Conservation (phyloP, 2,797 vertebrate species). For the Tiaroga cobitis region DNA sequence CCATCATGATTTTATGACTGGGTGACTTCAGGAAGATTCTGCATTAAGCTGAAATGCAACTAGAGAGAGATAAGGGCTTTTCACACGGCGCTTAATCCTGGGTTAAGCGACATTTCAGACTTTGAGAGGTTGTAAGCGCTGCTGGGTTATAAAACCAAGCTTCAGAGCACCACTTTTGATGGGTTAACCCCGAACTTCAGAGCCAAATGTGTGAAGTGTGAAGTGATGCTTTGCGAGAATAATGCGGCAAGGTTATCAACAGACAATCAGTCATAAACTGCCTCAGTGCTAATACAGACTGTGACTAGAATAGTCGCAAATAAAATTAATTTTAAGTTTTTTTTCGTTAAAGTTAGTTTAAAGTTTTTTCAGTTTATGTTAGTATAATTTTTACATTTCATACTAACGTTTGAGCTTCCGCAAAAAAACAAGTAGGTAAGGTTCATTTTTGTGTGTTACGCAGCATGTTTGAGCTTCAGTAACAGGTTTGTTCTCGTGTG, state of each 20-base stretch:
- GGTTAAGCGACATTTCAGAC: neutral
- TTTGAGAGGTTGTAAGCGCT: neutral
- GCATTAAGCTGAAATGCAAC: neutral
- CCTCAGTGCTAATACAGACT: neutral
- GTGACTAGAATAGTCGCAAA: neutral
- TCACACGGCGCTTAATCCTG: neutral
- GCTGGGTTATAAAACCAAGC: neutral
- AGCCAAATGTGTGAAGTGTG: neutral
- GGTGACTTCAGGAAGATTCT: conserved; percentile 10
- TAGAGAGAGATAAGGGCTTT: neutral
- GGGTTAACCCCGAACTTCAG: neutral
- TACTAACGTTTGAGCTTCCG: no score
- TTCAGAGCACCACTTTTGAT: neutral
- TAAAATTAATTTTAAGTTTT: neutral
- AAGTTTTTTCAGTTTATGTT: neutral
- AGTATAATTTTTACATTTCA: no score
- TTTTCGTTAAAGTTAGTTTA: neutral
- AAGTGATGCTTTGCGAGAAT: neutral
- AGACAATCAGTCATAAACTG: neutral
- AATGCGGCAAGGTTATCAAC: neutral
- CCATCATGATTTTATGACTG: conserved; percentile 23
- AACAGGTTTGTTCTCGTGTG: no score
- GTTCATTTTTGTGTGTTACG: no score
- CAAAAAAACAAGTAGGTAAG: no score
- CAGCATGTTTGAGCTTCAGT: no score